Percentiles rank a stretch among this genome's conserved stretches.
Conservation (phyloP, 2,797 vertebrate genomes). For the Gallinago nigripennis region DNA sequence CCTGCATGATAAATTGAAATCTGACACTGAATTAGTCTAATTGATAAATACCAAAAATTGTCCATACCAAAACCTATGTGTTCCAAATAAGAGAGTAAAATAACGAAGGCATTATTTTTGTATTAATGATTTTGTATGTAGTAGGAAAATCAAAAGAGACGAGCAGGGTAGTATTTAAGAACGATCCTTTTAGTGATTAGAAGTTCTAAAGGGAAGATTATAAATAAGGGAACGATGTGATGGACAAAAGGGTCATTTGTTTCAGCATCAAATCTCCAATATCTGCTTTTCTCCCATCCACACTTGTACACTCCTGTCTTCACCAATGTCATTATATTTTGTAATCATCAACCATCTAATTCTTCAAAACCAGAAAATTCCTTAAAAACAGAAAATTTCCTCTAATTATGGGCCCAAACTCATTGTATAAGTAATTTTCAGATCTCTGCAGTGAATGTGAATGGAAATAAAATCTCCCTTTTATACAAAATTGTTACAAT, state of each 20-base stretch:
- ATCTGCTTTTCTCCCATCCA: neutral
- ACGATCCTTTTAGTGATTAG: neutral
- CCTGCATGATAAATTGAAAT: neutral
- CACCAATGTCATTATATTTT: neutral
- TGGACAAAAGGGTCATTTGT: neutral
- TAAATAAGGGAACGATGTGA: neutral
- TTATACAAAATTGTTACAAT: slow-evolving; percentile 28
- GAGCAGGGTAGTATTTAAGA: neutral
- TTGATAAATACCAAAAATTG: neutral
- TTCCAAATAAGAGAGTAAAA: neutral
- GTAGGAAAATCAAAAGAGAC: neutral
- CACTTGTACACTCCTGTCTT: neutral
- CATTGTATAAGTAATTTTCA: slow-evolving; percentile 24
- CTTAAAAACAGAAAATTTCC: neutral
- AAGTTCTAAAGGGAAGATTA: neutral
- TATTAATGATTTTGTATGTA: neutral
- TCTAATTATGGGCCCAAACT: slow-evolving; percentile 6
- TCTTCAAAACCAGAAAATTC: slow-evolving; percentile 14
- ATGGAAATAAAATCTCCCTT: slow-evolving; percentile 53
- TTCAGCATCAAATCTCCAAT: neutral
- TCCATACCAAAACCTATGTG: neutral
- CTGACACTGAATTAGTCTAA: neutral
- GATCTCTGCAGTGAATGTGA: neutral
- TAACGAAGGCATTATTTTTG: neutral
- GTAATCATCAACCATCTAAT: neutral